Base-by-base conservation (phyloP, 1,140 invertebrate species). In the Brachionus rubens region DNA sequence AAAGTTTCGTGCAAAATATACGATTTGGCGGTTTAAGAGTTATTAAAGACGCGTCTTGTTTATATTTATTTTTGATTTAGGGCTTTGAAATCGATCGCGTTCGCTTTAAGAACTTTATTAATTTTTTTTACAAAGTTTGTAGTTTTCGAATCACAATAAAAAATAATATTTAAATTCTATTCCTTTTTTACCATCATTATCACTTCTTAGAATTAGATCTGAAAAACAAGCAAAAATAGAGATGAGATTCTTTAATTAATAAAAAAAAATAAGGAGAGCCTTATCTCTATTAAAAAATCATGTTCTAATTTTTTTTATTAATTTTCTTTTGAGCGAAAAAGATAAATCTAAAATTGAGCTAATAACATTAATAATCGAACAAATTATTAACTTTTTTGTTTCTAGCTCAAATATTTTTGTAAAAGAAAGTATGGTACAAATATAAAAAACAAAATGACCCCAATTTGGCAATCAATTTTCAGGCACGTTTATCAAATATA, bases 401-500 rank as follows among this genome's bases (percentile, higher is more conserved):
- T 5, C 33, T 36, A 5, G n/a, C 9, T 36, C 9, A 9, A 36
- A 36, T 36, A 36, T 14, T 46, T 46, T 14, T 14, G 3, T 46
- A 7, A 7, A 46, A 3, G 14, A 46, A 46, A 14, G 43, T 14
- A 14, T 14, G n/a, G n/a, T n/a, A n/a, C n/a, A n/a, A 46, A 14
- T 10, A 46, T 46, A 46, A 14, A 46, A 46, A 14, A 14, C 14
- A 46, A 46, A 46, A 46, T 46, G 43, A 46, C 59, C 59, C 26
- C 26, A 19, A 43, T 65, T 65, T 43, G 43, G 24, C 59, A 65
- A 65, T 12, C 10, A 21, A 30, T 24, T 21, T 43, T 30, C 33
- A 41, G 40, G 59, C 59, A 65, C 59, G 59, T 65, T 65, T 65
- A 43, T 65, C 40, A 65, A 65, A 65, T 65, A 65, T 65, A 65